Percentiles rank a stretch among this genome's conserved stretches.
These are phyloP conservation scores for Boleophthalmus pectinirostris DNA, from an alignment of 2,113 vertebrate genomes.

Conservation along the genomic window DNA sequence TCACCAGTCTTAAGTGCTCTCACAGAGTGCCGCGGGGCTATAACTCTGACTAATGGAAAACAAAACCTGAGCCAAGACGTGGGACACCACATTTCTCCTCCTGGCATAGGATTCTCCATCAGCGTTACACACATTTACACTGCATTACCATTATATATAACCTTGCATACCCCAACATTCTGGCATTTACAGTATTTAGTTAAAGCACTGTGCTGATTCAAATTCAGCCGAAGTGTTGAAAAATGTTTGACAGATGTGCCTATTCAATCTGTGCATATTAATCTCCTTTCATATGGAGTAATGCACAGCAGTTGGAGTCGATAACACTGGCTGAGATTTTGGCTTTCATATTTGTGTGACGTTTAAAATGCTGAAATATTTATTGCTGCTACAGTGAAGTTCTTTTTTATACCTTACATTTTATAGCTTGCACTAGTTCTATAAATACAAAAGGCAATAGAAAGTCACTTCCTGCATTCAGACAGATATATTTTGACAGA, in stretches of 20 bases:
- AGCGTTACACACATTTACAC: background rate
- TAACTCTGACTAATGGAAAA: conserved; percentile 76
- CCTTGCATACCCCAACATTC: background rate
- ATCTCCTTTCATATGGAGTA: background rate
- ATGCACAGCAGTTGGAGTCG: background rate
- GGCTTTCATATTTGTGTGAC: background rate
- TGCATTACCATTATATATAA: background rate
- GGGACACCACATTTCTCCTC: conserved; percentile 40
- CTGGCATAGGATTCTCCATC: conserved; percentile 19
- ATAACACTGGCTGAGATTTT: background rate
- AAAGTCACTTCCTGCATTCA: background rate
- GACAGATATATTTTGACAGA: conserved; percentile 9
- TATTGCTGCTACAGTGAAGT: background rate
- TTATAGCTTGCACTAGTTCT: background rate
- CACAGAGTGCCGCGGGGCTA: conserved; percentile 56
- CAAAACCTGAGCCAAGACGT: conserved; percentile 60
- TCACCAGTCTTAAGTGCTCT: conserved; percentile 71
- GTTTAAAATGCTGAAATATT: background rate
- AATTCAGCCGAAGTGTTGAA: too few species aligned
- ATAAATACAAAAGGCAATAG: background rate
- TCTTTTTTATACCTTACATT: background rate
- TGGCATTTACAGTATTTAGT: background rate
- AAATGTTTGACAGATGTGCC: background rate
- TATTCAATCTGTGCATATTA: background rate
- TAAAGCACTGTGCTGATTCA: background rate